Evolutionary conservation across 2,113 vertebrate genomes (phyloP), one percentile per base, ranked within the genome.

Genomic region (Passer montanus): DNA sequence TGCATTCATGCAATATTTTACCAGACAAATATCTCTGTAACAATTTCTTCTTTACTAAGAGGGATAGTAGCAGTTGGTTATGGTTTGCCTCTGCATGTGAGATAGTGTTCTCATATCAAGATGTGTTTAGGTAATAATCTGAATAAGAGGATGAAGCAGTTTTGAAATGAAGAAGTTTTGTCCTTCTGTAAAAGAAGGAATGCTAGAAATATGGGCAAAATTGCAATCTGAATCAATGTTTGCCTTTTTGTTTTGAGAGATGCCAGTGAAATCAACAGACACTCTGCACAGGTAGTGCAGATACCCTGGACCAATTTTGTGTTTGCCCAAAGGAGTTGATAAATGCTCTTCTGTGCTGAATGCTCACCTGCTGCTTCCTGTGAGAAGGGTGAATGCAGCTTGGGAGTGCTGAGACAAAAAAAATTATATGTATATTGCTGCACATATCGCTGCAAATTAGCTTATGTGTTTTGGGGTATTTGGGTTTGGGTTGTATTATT

Each of bases 271-370:
- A 78, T 46, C 12, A 46, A 31, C 1, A 2, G n/a, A 20, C 16
- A 11, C 0, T 0, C 10, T 39, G 16, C 0, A 2, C 15, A 5
- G 44, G 8, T 27, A 24, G 6, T 26, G 27, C 14, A 55, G 39
- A 15, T 1, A 3, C 15, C 18, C 21, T 52, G 27, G 13, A 28
- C 2, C 20, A 17, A 4, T 20, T 12, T 28, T 3, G 0, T n/a
- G 12, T 49, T 69, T 82, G 26, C 30, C 47, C n/a, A 11, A 26
- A 59, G 14, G 6, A 52, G 6, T 4, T 3, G 1, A 30, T 5
- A 93, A 59, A 80, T 26, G 4, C 7, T 3, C 1, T 58, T 73
- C 33, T n/a, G 7, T 2, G 0, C 18, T 81, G 39, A 55, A 37
- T 13, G 72, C 27, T 76, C 47, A 15, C 11, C 6, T 4, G 2